Base-by-base conservation (phyloP, 2,888 invertebrate genomes). In the Drosophila pseudotalamancana region DNA sequence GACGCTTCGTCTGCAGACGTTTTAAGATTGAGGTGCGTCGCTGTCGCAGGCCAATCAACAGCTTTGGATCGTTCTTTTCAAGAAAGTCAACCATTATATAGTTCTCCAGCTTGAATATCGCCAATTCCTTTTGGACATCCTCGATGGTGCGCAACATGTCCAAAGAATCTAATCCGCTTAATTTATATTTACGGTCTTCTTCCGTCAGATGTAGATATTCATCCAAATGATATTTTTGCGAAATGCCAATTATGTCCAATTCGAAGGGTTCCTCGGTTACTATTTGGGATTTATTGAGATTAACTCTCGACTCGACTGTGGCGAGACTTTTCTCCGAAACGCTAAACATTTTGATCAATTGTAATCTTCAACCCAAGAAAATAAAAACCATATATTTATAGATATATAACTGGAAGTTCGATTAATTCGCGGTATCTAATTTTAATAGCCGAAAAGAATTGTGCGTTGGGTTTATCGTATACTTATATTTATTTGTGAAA, bases 41-140 rank as follows among this genome's bases (percentile, higher is more conserved):
- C 35, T 87, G 75, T 3, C 88, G 77, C 18, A 91, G 39, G 0
- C 90, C 90, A 23, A 88, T 46, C 34, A 91, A 77, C 1, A 91
- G 54, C 64, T 89, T 90, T 2, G 90, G 88, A 74, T 90, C 90
- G 43, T 90, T 90, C 51, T 89, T 90, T 49, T 91, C 80, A 0
- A 91, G 64, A 56, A 90, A 91, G 60, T 90, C 89, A 0, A 73
- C 77, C 14, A 91, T 71, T 8, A 90, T 72, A 25, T 85, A 66
- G 54, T 90, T 91, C 80, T 91, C 91, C 6, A 91, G 73, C 48
- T 86, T 82, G 0, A 78, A 59, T 9, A 74, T 73, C 12, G 78
- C 80, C 32, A 89, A 46, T 53, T 90, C 87, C 19, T 68, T 81
- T 53, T 89, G 86, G 5, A 89, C 53, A 48, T 78, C 77, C 35